Base-by-base conservation (phyloP, 2,113 vertebrate genomes). In the mouse (Mus musculus) region DNA sequence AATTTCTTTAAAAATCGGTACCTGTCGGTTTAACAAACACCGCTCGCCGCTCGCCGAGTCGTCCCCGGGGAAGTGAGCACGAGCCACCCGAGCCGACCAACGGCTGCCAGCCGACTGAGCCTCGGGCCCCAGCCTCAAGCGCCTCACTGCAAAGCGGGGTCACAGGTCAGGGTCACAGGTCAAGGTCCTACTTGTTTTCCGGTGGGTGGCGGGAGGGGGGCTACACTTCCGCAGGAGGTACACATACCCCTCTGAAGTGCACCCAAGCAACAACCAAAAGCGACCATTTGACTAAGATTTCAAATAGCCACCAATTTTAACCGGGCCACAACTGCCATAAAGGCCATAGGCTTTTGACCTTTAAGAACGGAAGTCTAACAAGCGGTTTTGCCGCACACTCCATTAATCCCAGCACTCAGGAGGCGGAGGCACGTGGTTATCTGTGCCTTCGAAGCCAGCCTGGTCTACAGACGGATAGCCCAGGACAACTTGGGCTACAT, bases 311-410 rank as follows among this genome's bases (percentile, higher is more conserved):
- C 26, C 36, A 22, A 33, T 89, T 89, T 75, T 61, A 10, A 39
- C 49, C 3, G 49, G 67, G n/a, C 5, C 1, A 0, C 24, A 10
- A 20, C 69, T 42, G 71, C 20, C 36, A 17, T n/a, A 14, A 59
- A 4, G 17, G 86, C 28, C 5, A 10, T 9, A 36, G 12, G 17
- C 71, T 7, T n/a, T 42, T 46, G 16, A 11, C 24, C n/a, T 17
- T 75, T 26, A 42, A 42, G 69, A 89, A 33, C 5, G 1, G 13
- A 17, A 26, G 1, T 63, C 26, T 10, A n/a, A 11, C 80, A 7
- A 12, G n/a, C 12, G 5, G 67, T 33, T 69, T 69, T 2, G 7
- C 7, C 0, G 2, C 26, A 12, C 24, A 28, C 1, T 6, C 24
- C 54, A 10, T 30, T 84, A 84, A 42, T 28, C 22, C 24, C 59